A percentile compares a stretch with the other conserved stretches of the same genome.
Evolutionary conservation across 2,113 vertebrate genomes (phyloP).

Genomic region (Protobothrops mucrosquamatus): DNA sequence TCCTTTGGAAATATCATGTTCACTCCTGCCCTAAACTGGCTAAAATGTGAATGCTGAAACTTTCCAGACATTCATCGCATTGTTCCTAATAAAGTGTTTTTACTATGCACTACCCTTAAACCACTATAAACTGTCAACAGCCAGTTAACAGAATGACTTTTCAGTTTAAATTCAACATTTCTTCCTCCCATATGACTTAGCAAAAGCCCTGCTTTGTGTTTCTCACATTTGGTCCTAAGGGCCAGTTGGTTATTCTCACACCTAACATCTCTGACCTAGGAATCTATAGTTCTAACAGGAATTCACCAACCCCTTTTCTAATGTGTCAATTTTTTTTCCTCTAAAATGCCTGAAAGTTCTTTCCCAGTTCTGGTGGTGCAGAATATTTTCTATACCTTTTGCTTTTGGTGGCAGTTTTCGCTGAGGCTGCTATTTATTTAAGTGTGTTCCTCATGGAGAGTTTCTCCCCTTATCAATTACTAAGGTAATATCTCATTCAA

Average conservation of each 20-base stretch:
- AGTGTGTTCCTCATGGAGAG: neutral
- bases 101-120: neutral
- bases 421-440: neutral
- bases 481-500: neutral
- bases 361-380: neutral
- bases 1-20: neutral
- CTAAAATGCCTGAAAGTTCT: neutral
- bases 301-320: neutral
- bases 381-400: neutral
- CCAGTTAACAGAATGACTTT: neutral
- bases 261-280: neutral
- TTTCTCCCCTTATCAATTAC: neutral
- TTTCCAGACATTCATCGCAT: neutral
- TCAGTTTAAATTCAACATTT: neutral
- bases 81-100: neutral
- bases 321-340: neutral
- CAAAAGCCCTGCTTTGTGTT: neutral
- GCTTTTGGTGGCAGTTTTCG: neutral
- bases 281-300: neutral
- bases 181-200: neutral
- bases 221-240: neutral
- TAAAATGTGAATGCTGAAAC: neutral
- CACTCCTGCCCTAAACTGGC: neutral
- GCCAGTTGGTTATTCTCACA: neutral
- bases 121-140: neutral